Evolutionary conservation across 2,113 vertebrate species (phyloP), one percentile per base, ranked within the genome.

Genomic region (Epinephelus fuscoguttatus): DNA sequence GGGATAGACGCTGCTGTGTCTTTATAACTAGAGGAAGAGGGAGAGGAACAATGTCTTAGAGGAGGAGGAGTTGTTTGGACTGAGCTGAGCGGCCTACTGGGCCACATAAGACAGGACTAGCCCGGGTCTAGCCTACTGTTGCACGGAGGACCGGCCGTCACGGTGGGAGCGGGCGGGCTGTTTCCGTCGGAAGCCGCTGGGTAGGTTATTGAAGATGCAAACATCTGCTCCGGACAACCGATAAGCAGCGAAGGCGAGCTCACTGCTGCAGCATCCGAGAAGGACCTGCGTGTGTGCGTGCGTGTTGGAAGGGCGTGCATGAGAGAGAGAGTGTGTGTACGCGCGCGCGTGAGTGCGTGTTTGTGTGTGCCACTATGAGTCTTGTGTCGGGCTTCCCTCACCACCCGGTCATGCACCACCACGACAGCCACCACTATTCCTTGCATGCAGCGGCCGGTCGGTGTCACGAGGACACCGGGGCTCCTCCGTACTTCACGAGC

Each of bases 331-430:
- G 67, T 27, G 57, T 52, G 71, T 23, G 45, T 19, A 61, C 12
- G 47, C 18, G 53, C 8, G 68, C 13, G 30, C 49, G 33, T 19
- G 78, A 8, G 61, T 18, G 27, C 21, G 75, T 21, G 75, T 70
- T 18, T 56, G 40, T 84, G 70, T 69, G 78, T 61, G 79, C 77
- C 79, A 95, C 91, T 27, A 99, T 98, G 98, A 99, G 97, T 96
- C 91, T 99, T 37, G 98, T 98, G 18, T 97, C 98, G 88, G 97
- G 98, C 79, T 99, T 98, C 85, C 97, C 97, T 89, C 98, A 98
- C 96, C 98, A 98, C 92, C 96, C 98, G 52, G 97, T 97, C 95
- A 97, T 99, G 93, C 98, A 99, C 94, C 98, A 98, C 94, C 98
- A 99, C 86, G 97, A 98, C 82, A 83, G 72, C 75, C 92, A 92